Evolutionary conservation across 64 coral and sea anemone genomes (phyloP).

Genomic region (Montipora efflorescens): DNA sequence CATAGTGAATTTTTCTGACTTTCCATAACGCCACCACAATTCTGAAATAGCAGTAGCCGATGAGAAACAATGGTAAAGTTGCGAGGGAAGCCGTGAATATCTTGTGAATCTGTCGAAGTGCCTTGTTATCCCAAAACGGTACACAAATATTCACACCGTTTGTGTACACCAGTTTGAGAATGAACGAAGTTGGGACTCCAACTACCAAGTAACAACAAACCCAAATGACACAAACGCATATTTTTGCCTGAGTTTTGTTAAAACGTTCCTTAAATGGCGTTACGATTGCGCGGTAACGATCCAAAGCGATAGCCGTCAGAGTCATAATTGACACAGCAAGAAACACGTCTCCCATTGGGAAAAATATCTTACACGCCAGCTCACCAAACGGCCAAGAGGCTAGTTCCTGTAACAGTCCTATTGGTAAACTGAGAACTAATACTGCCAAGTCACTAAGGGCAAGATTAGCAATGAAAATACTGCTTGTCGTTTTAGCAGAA

Average conservation of each 20-base stretch:
- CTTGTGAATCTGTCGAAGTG: conserved; percentile 53
- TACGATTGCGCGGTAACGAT: conserved; percentile 67
- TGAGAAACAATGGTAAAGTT: conserved; percentile 71
- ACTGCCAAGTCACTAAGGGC: conserved; percentile 88
- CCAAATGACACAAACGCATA: conserved; percentile 65
- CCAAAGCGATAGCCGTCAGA: conserved; percentile 64
- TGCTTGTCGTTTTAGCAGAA: conserved; percentile 83
- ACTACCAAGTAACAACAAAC: conserved; percentile 49
- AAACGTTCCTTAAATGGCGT: conserved; percentile 77
- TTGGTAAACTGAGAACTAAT: conserved; percentile 77
- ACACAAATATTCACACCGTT: conserved; percentile 66
- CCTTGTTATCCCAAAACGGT: conserved; percentile 39
- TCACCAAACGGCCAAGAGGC: conserved; percentile 97
- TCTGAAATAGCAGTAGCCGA: conserved; percentile 81
- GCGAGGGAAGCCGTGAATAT: conserved; percentile 64
- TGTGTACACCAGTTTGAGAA: conserved; percentile 62
- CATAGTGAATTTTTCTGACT: conserved; percentile 69
- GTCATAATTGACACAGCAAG: conserved; percentile 76
- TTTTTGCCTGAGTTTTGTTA: conserved; percentile 63
- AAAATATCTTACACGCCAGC: conserved; percentile 87
- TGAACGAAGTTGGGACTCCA: conserved; percentile 63
- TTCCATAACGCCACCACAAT: conserved; percentile 82
- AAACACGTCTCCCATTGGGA: conserved; percentile 75
- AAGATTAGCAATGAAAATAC: conserved; percentile 90
- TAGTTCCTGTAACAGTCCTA: conserved; percentile 80